phyloP scores from a whole-genome alignment of 2,888 invertebrate species.

The Pristionchus exspectatus region DNA sequence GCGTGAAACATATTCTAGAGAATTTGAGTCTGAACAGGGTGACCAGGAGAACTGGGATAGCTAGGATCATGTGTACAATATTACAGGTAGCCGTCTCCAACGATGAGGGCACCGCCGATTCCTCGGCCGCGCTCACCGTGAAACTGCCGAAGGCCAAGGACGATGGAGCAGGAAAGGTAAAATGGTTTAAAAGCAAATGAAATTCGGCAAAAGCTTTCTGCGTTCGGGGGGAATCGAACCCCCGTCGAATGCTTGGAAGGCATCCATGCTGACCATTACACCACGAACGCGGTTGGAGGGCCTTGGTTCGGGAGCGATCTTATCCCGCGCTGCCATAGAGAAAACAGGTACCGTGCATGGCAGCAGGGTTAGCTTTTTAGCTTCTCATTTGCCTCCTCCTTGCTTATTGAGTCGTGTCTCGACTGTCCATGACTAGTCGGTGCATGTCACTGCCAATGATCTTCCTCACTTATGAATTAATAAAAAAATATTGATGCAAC shows the following conservation, averaged over 20 bases:
- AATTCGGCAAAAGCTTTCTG: conserved; percentile 45
- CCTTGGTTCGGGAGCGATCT: neutral
- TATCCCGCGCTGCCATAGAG: neutral
- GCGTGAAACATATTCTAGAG: neutral
- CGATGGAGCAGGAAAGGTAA: conserved; percentile 27
- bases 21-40: too few relatives aligned
- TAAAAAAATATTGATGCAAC: too few relatives aligned
- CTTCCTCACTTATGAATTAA: too few relatives aligned
- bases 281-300: conserved; percentile 59
- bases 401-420: too few relatives aligned
- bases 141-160: conserved; percentile 62
- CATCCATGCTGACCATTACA: conserved; percentile 66
- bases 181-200: neutral
- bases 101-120: conserved; percentile 77
- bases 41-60: neutral
- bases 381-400: too few relatives aligned
- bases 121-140: conserved; percentile 72
- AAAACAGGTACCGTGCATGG: neutral
- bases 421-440: too few relatives aligned
- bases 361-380: neutral
- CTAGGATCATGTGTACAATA: neutral
- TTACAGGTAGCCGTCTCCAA: conserved; percentile 66
- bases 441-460: too few relatives aligned
- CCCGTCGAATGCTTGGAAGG: conserved; percentile 64
- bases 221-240: conserved; percentile 64